These are phyloP conservation scores for Anabacerthia variegaticeps DNA, from an alignment of 2,797 vertebrate genomes.

Conservation along the genomic window DNA sequence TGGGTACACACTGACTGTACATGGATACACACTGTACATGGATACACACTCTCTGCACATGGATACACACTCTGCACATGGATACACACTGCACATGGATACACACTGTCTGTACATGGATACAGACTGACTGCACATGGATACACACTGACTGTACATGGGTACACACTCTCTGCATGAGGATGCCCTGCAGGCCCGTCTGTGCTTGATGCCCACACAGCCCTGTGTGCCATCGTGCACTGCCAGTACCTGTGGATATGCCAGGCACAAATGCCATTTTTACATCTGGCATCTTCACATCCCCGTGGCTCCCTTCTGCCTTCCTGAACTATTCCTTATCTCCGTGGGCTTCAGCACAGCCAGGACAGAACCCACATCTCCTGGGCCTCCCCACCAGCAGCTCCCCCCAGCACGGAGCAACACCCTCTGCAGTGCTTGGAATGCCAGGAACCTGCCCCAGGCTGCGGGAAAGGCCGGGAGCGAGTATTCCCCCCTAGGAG, in stretches of 20 bases:
- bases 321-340: background rate
- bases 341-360: background rate
- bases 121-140: background rate
- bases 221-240: rapidly evolving
- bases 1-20: too few relatives aligned
- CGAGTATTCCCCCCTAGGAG: background rate
- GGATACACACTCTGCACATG: background rate
- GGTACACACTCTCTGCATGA: rapidly evolving
- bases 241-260: rapidly evolving
- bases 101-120: background rate
- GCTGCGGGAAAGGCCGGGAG: background rate
- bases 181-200: background rate
- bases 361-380: background rate
- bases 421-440: rapidly evolving
- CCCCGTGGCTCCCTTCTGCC: rapidly evolving
- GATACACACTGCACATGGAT: too few relatives aligned
- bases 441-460: background rate
- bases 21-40: too few relatives aligned
- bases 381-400: background rate
- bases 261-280: background rate
- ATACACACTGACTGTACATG: background rate
- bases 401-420: background rate
- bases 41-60: too few relatives aligned
- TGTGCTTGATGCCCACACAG: rapidly evolving
- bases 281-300: rapidly evolving